Evolutionary conservation across 2,888 invertebrate genomes (phyloP), one percentile per base, ranked within the genome.

Genomic region (Liodrosophila aerea): DNA sequence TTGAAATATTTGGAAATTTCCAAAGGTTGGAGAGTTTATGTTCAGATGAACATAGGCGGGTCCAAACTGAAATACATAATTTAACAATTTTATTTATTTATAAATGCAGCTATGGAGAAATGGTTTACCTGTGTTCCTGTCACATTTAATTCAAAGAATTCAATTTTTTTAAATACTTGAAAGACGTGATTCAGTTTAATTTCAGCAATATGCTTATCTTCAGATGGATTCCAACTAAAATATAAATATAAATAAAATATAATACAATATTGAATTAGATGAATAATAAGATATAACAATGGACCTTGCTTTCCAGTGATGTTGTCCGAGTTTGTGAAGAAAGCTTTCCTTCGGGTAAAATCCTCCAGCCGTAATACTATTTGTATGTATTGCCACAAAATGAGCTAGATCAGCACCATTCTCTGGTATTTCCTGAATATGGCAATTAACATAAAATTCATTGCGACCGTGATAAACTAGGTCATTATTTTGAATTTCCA

Each of bases 371-470:
- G 94, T 57, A n/a, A 93, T 39, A 0, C 91, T 92, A 0, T 93
- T 92, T 0, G 93, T 92, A 75, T 97, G 97, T 0, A 97, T 92
- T 0, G 94, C 93, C 49, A 92, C 92, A 15, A 97, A 91, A 86
- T 97, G 97, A 0, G 95, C 94, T 1, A 95, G 92, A 82, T 97
- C 97, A 0, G 96, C 95, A 0, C 96, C 97, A 80, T 97, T 97
- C 87, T 97, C 97, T 0, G 97, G 96, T 33, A 97, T 95, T 80
- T 97, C 97, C 64, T 89, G 89, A 64, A 96, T 94, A 86, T 96
- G 96, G 53, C 94, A 93, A 82, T 93, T 94, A 54, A 96, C 92
- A 7, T 92, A 90, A 81, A 95, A 96, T 83, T 96, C 95, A 49
- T 95, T 96, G 4, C 95, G 90, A 0, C 97, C 97, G 18, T 94